Evolutionary conservation across 2,797 vertebrate genomes (phyloP).

Genomic region (Syngnathus rostellatus): DNA sequence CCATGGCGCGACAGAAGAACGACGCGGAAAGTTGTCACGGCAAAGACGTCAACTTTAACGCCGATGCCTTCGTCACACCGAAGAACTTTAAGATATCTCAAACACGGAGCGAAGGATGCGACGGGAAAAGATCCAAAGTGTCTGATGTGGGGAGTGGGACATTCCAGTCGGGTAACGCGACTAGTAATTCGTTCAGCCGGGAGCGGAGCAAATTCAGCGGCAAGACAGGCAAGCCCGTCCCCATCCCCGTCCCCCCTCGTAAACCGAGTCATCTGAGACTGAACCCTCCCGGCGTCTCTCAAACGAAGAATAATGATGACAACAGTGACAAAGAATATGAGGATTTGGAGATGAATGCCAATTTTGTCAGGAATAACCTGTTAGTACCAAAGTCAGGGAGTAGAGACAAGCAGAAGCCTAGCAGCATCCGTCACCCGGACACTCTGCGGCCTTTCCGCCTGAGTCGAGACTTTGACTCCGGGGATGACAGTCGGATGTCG

Average conservation of each 20-base stretch:
- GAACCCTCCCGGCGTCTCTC: slow-evolving; percentile 4
- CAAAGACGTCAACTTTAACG: slow-evolving; percentile 51
- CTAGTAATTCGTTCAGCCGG: slow-evolving; percentile 28
- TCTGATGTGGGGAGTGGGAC: slow-evolving; percentile 4
- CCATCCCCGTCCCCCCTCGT: slow-evolving; percentile 54
- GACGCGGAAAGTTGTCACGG: slow-evolving; percentile 31
- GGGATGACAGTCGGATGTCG: slow-evolving; percentile 67
- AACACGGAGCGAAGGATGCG: slow-evolving; percentile 11
- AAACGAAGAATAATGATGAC: slow-evolving; percentile 34
- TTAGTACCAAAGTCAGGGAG: slow-evolving; percentile 50
- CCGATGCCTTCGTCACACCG: not conserved
- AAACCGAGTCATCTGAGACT: slow-evolving; percentile 28
- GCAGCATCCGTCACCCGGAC: slow-evolving; percentile 39
- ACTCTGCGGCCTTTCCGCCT: slow-evolving; percentile 41
- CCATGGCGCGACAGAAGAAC: slow-evolving; percentile 60
- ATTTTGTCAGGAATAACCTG: slow-evolving; percentile 71
- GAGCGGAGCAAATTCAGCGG: slow-evolving; percentile 49
- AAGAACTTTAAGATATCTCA: slow-evolving; percentile 9
- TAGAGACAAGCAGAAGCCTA: slow-evolving; percentile 35
- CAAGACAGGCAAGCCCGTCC: slow-evolving; percentile 59
- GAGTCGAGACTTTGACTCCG: slow-evolving; percentile 69
- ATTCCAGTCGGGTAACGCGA: not conserved
- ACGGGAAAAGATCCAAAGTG: slow-evolving; percentile 20
- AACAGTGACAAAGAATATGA: slow-evolving; percentile 76
- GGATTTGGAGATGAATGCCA: slow-evolving; percentile 73